Evolutionary conservation across 2,888 invertebrate species (phyloP).

Genomic region (Cenopis cana): DNA sequence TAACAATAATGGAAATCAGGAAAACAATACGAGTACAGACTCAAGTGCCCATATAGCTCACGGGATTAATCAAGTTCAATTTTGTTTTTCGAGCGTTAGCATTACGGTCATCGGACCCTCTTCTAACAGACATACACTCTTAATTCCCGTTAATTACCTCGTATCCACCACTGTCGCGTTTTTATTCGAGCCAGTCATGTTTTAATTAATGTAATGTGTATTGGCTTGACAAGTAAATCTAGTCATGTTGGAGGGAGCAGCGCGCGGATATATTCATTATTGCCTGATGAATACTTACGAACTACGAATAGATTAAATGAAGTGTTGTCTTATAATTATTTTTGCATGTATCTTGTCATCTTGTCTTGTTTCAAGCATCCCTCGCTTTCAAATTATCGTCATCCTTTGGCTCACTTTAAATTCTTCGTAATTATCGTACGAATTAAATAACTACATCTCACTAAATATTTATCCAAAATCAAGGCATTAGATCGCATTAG

Average conservation of each 20-base stretch:
- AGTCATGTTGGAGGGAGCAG: background rate
- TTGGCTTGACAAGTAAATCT: background rate
- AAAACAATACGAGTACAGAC: too few species aligned
- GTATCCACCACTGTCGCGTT: conserved; percentile 20
- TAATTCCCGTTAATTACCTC: conserved; percentile 21
- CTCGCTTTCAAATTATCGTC: conserved; percentile 2
- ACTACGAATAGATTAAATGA: background rate
- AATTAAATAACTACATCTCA: too few species aligned
- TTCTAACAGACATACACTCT: conserved; percentile 12
- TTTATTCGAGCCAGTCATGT: conserved; percentile 10
- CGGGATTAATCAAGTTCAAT: conserved; percentile 21
- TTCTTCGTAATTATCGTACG: conserved; percentile 6
- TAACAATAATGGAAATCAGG: too few species aligned
- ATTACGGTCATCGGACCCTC: conserved; percentile 14
- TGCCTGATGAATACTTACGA: background rate
- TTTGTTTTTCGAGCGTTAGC: conserved; percentile 1
- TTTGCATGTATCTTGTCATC: background rate
- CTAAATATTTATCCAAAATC: too few species aligned
- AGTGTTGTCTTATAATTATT: too few species aligned
- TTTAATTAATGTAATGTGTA: background rate
- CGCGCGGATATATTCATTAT: background rate
- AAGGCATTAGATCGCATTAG: too few species aligned
- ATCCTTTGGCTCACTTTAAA: background rate
- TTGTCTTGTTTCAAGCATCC: background rate
- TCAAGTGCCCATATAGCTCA: too few species aligned